Conservation (phyloP, 2,888 invertebrate species). For the Leptinotarsa peninsularis region DNA sequence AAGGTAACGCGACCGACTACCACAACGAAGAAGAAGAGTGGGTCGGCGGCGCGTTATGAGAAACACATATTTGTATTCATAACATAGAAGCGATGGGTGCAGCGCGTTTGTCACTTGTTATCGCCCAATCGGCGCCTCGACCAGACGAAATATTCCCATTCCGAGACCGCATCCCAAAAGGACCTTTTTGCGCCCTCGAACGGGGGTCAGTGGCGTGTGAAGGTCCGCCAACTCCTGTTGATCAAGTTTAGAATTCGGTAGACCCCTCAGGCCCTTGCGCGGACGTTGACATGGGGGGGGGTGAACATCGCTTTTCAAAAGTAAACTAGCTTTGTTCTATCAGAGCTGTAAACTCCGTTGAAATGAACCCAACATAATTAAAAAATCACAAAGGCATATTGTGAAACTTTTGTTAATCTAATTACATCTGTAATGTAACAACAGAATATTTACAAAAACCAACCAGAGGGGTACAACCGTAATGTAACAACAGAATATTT, state of each 20-base stretch:
- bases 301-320: too few relatives aligned
- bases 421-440: too few relatives aligned
- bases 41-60: constrained; percentile 38
- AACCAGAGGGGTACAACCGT: too few relatives aligned
- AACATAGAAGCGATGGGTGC: constrained; percentile 64
- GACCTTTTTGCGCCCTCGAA: constrained; percentile 6
- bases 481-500: too few relatives aligned
- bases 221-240: neutral
- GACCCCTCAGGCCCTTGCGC: too few relatives aligned
- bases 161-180: constrained; percentile 25
- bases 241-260: neutral
- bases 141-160: constrained; percentile 49
- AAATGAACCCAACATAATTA: too few relatives aligned
- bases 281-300: too few relatives aligned
- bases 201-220: constrained; percentile 4
- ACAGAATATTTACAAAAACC: too few relatives aligned
- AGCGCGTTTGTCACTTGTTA: constrained; percentile 67
- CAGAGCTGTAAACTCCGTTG: too few relatives aligned
- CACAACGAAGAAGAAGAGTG: constrained; percentile 31
- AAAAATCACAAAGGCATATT: too few relatives aligned
- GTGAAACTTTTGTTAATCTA: too few relatives aligned
- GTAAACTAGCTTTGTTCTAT: too few relatives aligned
- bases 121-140: constrained; percentile 70
- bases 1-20: neutral
- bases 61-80: constrained; percentile 63